These are phyloP conservation scores for Hypomecis punctinalis DNA, from an alignment of 2,888 invertebrate genomes.

Conservation along the genomic window DNA sequence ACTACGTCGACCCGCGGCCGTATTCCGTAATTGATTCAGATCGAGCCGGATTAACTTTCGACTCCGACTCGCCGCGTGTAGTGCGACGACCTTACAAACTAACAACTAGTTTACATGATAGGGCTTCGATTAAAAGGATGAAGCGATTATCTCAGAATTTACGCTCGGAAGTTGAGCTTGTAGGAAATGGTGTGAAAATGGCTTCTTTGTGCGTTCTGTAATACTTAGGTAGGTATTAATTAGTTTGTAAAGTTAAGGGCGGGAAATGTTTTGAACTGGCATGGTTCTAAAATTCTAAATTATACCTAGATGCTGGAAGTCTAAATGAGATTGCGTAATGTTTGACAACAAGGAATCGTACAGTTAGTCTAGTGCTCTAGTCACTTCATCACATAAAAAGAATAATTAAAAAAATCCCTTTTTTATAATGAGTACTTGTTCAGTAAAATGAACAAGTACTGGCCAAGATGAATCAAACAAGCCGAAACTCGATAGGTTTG, in stretches of 20 bases:
- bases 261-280: conserved; percentile 17
- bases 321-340: too few species aligned
- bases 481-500: too few species aligned
- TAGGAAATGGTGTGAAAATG: conserved; percentile 54
- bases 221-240: conserved; percentile 18
- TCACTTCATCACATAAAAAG: too few species aligned
- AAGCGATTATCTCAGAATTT: conserved; percentile 65
- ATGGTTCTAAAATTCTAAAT: too few species aligned
- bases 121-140: conserved; percentile 80
- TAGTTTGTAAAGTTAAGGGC: conserved; percentile 21
- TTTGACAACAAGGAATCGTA: too few species aligned
- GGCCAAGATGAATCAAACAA: too few species aligned
- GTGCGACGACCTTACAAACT: conserved; percentile 68
- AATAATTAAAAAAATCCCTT: too few species aligned
- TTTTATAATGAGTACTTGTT: too few species aligned
- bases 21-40: conserved; percentile 75
- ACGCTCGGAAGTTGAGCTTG: conserved; percentile 56
- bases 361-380: too few species aligned
- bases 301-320: too few species aligned
- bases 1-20: conserved; percentile 59
- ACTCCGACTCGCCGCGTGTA: conserved; percentile 58
- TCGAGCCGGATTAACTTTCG: conserved; percentile 70
- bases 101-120: conserved; percentile 64
- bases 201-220: conserved; percentile 48
- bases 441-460: too few species aligned